Evolutionary conservation across 2,888 invertebrate genomes (phyloP).

Genomic region (Odontomyia ornata): DNA sequence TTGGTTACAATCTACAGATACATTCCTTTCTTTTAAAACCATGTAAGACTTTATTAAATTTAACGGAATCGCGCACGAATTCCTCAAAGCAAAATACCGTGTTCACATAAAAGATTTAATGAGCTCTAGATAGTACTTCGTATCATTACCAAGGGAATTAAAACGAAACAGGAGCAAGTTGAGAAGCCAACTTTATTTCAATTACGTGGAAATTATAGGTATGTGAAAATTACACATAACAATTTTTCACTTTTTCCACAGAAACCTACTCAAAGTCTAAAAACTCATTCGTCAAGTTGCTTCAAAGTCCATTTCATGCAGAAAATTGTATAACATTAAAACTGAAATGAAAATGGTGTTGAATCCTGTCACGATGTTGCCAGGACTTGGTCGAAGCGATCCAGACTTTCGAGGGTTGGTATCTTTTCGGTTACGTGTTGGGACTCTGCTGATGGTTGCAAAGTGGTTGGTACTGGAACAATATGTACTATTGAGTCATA

Average conservation of each 20-base stretch:
- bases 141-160: no score
- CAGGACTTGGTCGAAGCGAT: background rate
- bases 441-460: no score
- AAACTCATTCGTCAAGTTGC: background rate
- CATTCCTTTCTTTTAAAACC: no score
- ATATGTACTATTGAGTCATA: slow-evolving; percentile 12
- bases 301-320: slow-evolving; percentile 30
- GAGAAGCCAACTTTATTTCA: background rate
- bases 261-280: slow-evolving; percentile 10
- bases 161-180: no score
- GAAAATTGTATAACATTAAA: slow-evolving; percentile 44
- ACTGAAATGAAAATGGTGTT: slow-evolving; percentile 32
- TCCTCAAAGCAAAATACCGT: no score
- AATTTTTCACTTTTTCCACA: slow-evolving; percentile 15
- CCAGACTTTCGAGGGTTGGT: background rate
- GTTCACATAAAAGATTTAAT: no score
- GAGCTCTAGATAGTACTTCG: no score
- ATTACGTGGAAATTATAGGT: background rate
- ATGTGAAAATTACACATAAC: slow-evolving; percentile 6
- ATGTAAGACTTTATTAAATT: no score
- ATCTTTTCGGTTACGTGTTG: background rate
- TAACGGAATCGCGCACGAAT: no score
- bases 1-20: no score
- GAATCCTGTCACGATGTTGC: background rate
- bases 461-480: background rate